phyloP scores from a whole-genome alignment of 2,888 invertebrate species.

The Drosophila subquinaria region DNA sequence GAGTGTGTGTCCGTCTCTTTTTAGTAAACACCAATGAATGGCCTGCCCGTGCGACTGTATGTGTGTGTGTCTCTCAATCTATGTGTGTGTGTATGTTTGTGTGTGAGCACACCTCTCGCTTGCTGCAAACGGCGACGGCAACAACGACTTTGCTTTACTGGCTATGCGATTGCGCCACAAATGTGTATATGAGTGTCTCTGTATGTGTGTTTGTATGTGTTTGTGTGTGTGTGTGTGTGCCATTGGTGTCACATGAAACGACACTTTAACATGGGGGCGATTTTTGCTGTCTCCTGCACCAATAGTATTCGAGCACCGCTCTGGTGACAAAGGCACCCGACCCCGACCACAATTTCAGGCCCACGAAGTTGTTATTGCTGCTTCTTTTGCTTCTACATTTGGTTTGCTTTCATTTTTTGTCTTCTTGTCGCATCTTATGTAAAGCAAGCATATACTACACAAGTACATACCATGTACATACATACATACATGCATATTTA shows the following conservation, averaged over 20 bases:
- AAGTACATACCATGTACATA: not conserved
- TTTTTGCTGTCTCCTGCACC: slow-evolving; percentile 79
- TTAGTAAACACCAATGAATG: slow-evolving; percentile 68
- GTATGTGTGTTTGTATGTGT: slow-evolving; percentile 31
- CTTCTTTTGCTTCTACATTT: slow-evolving; percentile 23
- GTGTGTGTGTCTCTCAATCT: slow-evolving; percentile 28
- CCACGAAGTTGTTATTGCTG: slow-evolving; percentile 26
- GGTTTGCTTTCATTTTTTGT: slow-evolving; percentile 47
- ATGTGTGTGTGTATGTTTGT: slow-evolving; percentile 35
- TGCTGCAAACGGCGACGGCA: slow-evolving; percentile 17
- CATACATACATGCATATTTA: not conserved
- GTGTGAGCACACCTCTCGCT: slow-evolving; percentile 27
- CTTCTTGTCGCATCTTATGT: slow-evolving; percentile 31
- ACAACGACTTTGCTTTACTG: slow-evolving; percentile 38
- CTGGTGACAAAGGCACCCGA: slow-evolving; percentile 78
- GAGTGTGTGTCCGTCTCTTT: slow-evolving; percentile 73
- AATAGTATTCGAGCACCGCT: slow-evolving; percentile 76
- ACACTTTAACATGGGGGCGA: slow-evolving; percentile 82
- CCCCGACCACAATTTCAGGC: slow-evolving; percentile 11
- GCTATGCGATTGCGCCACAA: slow-evolving; percentile 63
- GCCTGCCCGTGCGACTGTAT: slow-evolving; percentile 49
- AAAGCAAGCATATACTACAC: slow-evolving; percentile 21
- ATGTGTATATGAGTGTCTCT: slow-evolving; percentile 34
- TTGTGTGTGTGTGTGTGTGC: slow-evolving; percentile 38
- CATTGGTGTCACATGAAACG: slow-evolving; percentile 69